Base-by-base conservation (phyloP, 1,140 invertebrate genomes). In the Cephus cinctus region DNA sequence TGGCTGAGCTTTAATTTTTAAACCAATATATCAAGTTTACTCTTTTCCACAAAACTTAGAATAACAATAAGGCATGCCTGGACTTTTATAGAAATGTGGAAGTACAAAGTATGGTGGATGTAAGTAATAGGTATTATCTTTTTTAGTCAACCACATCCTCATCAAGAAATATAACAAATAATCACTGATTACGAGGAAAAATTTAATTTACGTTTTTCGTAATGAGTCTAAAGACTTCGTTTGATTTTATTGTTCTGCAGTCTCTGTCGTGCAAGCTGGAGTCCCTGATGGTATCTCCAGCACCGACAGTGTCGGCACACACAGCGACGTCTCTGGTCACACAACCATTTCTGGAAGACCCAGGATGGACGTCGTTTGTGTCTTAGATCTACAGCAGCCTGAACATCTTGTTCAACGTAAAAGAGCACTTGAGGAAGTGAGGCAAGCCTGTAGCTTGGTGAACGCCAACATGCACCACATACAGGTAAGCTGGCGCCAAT, bases 291-390 rank as follows among this genome's bases (percentile, higher is more conserved):
- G 66, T 21, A 54, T 69, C 30, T 75, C 68, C 5, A 74, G 63
- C 61, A 87, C 86, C 46, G 87, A 89, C 52, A 89, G 86, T 73
- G 70, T 88, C 56, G 85, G 86, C 41, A 88, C 86, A 21, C 78
- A 81, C 35, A 83, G 82, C 46, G 87, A 89, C 75, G 77, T 83
- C 38, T 88, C 87, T 3, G 83, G 80, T 38, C 78, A 84, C 36
- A 86, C 84, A 5, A 78, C 82, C 2, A 77, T 85, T 54, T 65
- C 78, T 12, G 76, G 78, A 16, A 79, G 83, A 54, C 80, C 83
- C 30, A 81, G 81, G 52, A 95, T 96, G 89, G 92, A 95, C 73
- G 90, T 96, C 35, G 93, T 89, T 44, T 93, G 90, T 81, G 87
- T 97, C 39, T 81, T 96, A 55, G 93, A 96, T 76, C 75, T 92